phyloP scores from a whole-genome alignment of 2,888 invertebrate species.

The Hypselothyrea guttata region DNA sequence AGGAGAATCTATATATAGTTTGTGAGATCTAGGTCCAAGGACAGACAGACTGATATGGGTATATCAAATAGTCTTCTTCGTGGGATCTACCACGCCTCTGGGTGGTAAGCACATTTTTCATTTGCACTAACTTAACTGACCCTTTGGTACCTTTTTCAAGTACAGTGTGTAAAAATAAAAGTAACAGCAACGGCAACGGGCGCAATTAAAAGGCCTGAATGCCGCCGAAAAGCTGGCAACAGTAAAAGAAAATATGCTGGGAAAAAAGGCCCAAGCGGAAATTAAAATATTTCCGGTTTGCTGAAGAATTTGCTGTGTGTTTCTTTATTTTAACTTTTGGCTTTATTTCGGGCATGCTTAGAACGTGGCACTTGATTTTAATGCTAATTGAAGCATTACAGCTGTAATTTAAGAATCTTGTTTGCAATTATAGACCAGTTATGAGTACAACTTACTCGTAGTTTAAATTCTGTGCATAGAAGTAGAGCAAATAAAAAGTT shows the following conservation, averaged over 20 bases:
- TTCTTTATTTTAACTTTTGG: slow-evolving; percentile 3
- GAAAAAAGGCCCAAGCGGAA: slow-evolving; percentile 58
- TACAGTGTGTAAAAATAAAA: too few species aligned
- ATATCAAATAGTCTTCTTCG: too few species aligned
- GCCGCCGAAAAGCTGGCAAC: slow-evolving; percentile 54
- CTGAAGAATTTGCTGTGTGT: slow-evolving; percentile 33
- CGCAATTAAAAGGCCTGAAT: slow-evolving; percentile 50
- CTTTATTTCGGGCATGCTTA: slow-evolving; percentile 3
- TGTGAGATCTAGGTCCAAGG: too few species aligned
- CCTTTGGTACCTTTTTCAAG: too few species aligned
- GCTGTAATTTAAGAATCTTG: slow-evolving; percentile 16
- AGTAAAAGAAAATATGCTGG: slow-evolving; percentile 19
- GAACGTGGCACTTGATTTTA: slow-evolving; percentile 42
- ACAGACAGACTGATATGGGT: too few species aligned
- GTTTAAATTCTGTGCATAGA: too few species aligned
- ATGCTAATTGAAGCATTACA: slow-evolving; percentile 65
- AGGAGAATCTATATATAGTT: too few species aligned
- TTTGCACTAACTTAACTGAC: too few species aligned
- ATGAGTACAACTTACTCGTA: too few species aligned
- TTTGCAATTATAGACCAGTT: not conserved
- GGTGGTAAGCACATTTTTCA: too few species aligned
- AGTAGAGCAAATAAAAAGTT: too few species aligned
- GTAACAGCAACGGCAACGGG: slow-evolving; percentile 39
- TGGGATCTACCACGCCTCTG: too few species aligned
- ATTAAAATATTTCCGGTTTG: slow-evolving; percentile 78